Base-by-base conservation (phyloP, 2,888 invertebrate species). In the Arenicola marina region DNA sequence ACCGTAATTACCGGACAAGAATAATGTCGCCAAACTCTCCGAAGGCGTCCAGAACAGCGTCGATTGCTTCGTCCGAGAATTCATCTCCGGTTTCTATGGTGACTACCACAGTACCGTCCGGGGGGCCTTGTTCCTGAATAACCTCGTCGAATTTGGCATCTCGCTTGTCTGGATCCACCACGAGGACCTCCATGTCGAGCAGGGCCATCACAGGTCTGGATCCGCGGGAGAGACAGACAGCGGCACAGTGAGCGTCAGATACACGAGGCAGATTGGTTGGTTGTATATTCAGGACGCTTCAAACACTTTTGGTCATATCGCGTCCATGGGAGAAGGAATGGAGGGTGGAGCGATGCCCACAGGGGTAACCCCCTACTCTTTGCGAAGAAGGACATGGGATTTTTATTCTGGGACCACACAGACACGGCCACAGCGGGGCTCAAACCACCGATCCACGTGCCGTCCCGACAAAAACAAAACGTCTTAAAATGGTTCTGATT, bases 81-180 rank as follows among this genome's bases (percentile, higher is more conserved):
- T 76, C 77, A 3, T 63, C 88, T 24, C 87, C 87, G 1, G 86
- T 85, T 2, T 84, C 83, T 83, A 78, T 86, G 86, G 80, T 76
- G 7, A 97, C 89, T 54, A 97, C 89, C 69, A 98, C 90, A 24
- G 96, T 96, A 1, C 92, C 92, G 85, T 99, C 97, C 0, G 95
- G 93, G 3, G 98, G 98, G 0, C 98, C 69, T n/a, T 62, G 56
- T 4, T 59, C n/a, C 28, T 55, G 28, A 15, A 66, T 43, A 2
- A 63, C 62, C 15, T 67, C 46, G 11, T 61, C 89, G 78, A 97
- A 93, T 1, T 94, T 90, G 73, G 87, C 86, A 77, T 91, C 89
- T 61, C 95, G 88, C 76, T 89, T 89, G 21, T 89, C 88, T 54
- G 89, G 87, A 78, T 93, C 90, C 0, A 96, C 90, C 78, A 89